Percentiles rank a stretch among this genome's conserved stretches.
These are phyloP conservation scores for Acholoe squamosa DNA, from an alignment of 2,888 invertebrate genomes.

Conservation along the genomic window DNA sequence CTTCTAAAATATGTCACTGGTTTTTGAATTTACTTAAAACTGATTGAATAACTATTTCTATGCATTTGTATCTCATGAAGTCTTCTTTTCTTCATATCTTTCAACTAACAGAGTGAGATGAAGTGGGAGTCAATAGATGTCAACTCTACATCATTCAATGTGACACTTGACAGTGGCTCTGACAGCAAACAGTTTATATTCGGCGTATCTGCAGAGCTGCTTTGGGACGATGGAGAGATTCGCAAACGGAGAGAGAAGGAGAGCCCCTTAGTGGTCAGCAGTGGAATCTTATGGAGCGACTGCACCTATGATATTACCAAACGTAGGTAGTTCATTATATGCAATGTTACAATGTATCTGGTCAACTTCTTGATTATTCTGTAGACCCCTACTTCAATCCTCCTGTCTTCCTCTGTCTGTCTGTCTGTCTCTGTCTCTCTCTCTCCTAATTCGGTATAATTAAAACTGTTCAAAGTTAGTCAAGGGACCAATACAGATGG, in stretches of 20 bases:
- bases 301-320: constrained; percentile 32
- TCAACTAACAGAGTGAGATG: neutral
- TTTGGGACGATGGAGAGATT: neutral
- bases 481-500: no score
- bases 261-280: neutral
- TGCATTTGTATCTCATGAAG: no score
- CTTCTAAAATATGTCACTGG: no score
- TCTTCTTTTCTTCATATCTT: no score
- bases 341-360: no score
- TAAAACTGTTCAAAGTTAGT: no score
- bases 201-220: neutral
- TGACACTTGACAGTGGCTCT: neutral
- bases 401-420: no score
- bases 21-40: no score
- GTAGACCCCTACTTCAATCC: no score
- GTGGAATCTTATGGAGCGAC: neutral
- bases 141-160: neutral
- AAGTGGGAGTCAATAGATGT: neutral
- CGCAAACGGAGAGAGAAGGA: neutral
- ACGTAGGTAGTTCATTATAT: constrained; percentile 7
- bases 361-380: no score
- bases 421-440: no score
- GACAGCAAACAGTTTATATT: neutral
- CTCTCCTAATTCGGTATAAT: no score
- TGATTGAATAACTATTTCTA: neutral